Evolutionary conservation across 1,140 invertebrate species (phyloP), one percentile per base, ranked within the genome.

Genomic region (Panagrolaimus sp.): DNA sequence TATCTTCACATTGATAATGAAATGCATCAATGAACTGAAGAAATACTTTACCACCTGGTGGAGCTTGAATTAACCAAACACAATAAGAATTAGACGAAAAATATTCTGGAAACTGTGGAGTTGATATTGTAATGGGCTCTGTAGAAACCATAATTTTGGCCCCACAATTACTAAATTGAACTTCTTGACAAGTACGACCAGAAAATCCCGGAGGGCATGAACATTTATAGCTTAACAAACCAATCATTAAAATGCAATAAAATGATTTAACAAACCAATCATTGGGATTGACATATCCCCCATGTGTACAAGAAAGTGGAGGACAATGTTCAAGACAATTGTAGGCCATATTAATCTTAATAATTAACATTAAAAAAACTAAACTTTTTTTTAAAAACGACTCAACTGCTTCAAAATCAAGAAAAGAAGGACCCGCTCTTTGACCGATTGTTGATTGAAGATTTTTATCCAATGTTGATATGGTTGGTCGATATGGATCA

Each of bases 341-440:
- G 57, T 81, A 81, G 3, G 81, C 79, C 31, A 71, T 69, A 63
- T 81, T 81, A 20, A 81, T 83, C 81, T 81, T 42, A 68, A 74
- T 69, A 46, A 61, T 38, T 31, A 38, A 38, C 7, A 38, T 38
- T 38, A 38, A 38, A 38, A 38, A 38, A 38, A 7, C n/a, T n/a
- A n/a, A n/a, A n/a, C n/a, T n/a, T n/a, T n/a, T n/a, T n/a, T n/a
- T n/a, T n/a, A 38, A 38, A 38, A 7, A 38, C 2, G 7, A 38
- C 31, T 38, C 31, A 38, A 38, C 80, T 45, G 79, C 69, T 68
- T 76, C 66, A 66, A 75, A 71, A 64, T 81, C 79, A 20, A 81
- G 53, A 72, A 81, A 81, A 5, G 79, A 80, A 20, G 79, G 79
- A 14, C 73, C 81, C 9, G 66, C 71, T 53, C 79, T 48, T 63